A percentile compares a stretch with the other conserved stretches of the same genome.
These are phyloP conservation scores for Andrena trimmerana DNA, from an alignment of 2,888 invertebrate species.

Conservation along the genomic window DNA sequence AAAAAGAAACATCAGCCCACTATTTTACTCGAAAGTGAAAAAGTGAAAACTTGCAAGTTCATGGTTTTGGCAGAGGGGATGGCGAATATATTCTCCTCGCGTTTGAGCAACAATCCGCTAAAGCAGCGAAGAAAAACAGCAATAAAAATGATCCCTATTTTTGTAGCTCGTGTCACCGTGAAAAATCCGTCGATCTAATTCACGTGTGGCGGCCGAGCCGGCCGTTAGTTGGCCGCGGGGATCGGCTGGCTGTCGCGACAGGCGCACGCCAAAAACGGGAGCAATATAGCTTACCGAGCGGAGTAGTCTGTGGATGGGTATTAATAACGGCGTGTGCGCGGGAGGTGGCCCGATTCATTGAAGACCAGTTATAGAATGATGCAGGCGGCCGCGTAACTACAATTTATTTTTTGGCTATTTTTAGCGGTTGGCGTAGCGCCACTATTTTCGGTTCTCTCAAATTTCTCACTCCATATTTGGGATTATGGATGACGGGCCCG, in stretches of 20 bases:
- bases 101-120: no score
- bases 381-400: conserved; percentile 79
- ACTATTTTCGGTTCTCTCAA: conserved; percentile 85
- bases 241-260: conserved; percentile 15
- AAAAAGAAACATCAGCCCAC: no score
- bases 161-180: neutral
- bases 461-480: conserved; percentile 85
- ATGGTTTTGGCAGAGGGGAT: no score
- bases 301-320: conserved; percentile 57
- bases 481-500: conserved; percentile 77
- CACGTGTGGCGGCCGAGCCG: neutral
- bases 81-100: no score
- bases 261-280: conserved; percentile 45
- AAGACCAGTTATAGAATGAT: conserved; percentile 78
- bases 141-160: no score
- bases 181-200: conserved; percentile 3
- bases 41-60: no score
- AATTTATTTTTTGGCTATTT: conserved; percentile 84
- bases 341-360: conserved; percentile 74
- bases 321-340: conserved; percentile 67
- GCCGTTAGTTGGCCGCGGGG: neutral
- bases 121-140: no score
- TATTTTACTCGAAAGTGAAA: no score
- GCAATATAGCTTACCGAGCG: conserved; percentile 46
- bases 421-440: conserved; percentile 83